Evolutionary conservation across 37 sponge, comb jelly and placozoan species (phyloP), one percentile per base, ranked within the genome.

Genomic region (Tethya wilhelma): DNA sequence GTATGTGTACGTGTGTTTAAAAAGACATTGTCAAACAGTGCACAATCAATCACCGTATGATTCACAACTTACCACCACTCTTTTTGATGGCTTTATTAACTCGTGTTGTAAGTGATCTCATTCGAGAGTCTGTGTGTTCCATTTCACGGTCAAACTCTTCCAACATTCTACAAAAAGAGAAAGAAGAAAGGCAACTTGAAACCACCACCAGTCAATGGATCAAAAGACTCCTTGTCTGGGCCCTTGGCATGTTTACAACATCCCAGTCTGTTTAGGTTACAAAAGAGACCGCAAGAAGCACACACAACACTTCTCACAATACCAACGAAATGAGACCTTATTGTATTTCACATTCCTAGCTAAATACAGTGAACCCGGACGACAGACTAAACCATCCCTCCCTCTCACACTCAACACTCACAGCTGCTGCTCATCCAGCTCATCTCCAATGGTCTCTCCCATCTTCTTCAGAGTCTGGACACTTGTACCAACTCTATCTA

Each of bases 391-490:
- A n/a, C n/a, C n/a, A n/a, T n/a, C n/a, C n/a, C n/a, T n/a, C n/a
- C n/a, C n/a, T n/a, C n/a, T n/a, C n/a, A n/a, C n/a, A n/a, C n/a
- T n/a, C n/a, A n/a, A n/a, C n/a, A 87, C 93, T 73, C 46, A 94
- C 94, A 79, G 63, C 56, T 83, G 80, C 42, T 95, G 96, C 62
- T 89, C 87, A n/a, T 91, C 93, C 62, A 92, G 72, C 39, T 95
- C 96, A 59, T 82, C 82, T 22, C 93, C 96, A 44, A 95, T 95
- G 38, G 87, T 78, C 46, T 92, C 84, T 20, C 94, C 96, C 84
- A 95, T 95, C 75, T 82, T 78, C 20, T 85, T 84, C 43, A 95
- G 86, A 7, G 84, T 84, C 44, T 40, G 45, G 9, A 95, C 80
- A 41, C 83, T 82, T 30, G 87, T 57, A 25, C 86, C 82, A 5